These are phyloP conservation scores for Catocala fraxini DNA, from an alignment of 2,888 invertebrate species.

Conservation along the genomic window DNA sequence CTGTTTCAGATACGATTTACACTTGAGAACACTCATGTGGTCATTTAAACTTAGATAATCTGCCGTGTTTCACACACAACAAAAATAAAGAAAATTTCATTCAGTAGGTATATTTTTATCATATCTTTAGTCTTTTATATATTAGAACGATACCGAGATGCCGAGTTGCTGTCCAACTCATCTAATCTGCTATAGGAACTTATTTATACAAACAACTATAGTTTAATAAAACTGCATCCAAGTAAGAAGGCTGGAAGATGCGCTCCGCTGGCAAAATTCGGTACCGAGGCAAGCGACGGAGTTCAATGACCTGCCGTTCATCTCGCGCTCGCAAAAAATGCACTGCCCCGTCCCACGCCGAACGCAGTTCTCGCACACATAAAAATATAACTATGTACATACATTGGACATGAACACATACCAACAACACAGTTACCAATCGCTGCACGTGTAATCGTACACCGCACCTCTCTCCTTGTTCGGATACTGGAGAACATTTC, in stretches of 20 bases:
- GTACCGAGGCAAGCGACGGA: slow-evolving; percentile 75
- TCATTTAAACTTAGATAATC: neutral
- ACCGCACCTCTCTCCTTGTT: slow-evolving; percentile 73
- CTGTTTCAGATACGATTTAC: slow-evolving; percentile 24
- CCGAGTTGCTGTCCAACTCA: neutral
- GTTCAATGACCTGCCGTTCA: slow-evolving; percentile 82
- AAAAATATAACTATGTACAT: slow-evolving; percentile 57
- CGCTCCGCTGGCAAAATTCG: slow-evolving; percentile 80
- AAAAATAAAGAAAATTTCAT: no score
- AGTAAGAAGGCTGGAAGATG: slow-evolving; percentile 64
- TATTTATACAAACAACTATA: slow-evolving; percentile 7
- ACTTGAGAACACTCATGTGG: neutral
- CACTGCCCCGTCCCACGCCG: slow-evolving; percentile 84
- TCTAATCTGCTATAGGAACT: neutral
- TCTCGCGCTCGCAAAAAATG: slow-evolving; percentile 85
- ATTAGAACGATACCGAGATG: no score
- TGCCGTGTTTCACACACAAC: no score
- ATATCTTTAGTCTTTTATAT: no score
- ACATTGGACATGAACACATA: slow-evolving; percentile 66
- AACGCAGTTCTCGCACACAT: slow-evolving; percentile 79
- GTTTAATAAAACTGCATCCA: slow-evolving; percentile 40
- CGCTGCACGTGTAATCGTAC: slow-evolving; percentile 73
- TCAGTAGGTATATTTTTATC: no score
- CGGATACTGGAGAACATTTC: slow-evolving; percentile 67
- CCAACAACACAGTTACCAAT: slow-evolving; percentile 73